Base-by-base conservation (phyloP, 2,113 vertebrate genomes). In the Rousettus leschenaultii region DNA sequence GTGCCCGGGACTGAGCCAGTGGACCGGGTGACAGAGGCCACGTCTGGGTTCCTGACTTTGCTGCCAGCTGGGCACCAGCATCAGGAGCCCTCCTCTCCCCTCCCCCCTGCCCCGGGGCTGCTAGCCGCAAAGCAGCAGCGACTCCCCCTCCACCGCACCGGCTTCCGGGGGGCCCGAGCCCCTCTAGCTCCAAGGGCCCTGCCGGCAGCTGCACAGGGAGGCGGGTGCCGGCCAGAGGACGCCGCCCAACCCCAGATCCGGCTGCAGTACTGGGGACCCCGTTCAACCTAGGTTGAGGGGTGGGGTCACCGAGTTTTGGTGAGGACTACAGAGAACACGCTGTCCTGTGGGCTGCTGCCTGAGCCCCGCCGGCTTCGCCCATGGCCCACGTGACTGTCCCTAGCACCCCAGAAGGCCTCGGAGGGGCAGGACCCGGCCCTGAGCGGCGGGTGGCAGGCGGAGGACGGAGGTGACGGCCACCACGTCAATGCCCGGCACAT, bases 401-500 rank as follows among this genome's bases (percentile, higher is more conserved):
- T 93, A 99, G 98, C 87, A 21, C 86, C 95, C 86, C 95, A 94
- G 59, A 98, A 92, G 96, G 80, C 95, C 33, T 28, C 15, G 0
- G 98, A 97, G 9, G 80, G 7, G 28, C 97, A 91, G 35, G 97
- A 97, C 15, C 38, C 33, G 0, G 97, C 89, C 0, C 53, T 53
- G 22, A 96, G 97, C 4, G 57, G 95, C 35, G 91, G 94, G 40
- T 21, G 82, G 0, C 61, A 97, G 65, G 97, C 40, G 0, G 85
- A 98, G 57, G 98, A 97, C 2, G 66, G 11, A 8, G 93, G 26
- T 0, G 82, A 97, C 3, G 6, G 55, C 0, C 97, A 91, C 91
- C 99, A 99, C 0, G 98, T 99, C 75, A 99, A 98, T 0, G 99
- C 99, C 61, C 98, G 99, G 48, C 98, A 99, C 78, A 98, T 99